phyloP scores from a whole-genome alignment of 2,888 invertebrate species.

The Glaucopsyche alexis region DNA sequence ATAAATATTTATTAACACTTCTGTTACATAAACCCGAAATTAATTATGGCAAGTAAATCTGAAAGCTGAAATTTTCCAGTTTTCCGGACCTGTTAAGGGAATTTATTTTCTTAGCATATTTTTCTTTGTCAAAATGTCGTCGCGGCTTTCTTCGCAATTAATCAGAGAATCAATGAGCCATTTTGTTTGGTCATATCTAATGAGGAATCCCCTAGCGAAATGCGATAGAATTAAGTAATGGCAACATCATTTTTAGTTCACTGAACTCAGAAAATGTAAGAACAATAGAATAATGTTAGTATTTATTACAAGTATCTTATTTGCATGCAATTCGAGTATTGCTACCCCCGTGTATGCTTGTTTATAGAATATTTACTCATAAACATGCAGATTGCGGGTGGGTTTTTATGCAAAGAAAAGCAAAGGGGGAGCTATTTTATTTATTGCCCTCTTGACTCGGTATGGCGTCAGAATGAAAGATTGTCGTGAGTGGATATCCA shows the following conservation, averaged over 20 bases:
- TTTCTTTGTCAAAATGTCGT: slow-evolving; percentile 69
- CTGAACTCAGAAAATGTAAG: slow-evolving; percentile 53
- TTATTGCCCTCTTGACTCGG: slow-evolving; percentile 76
- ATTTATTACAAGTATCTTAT: slow-evolving; percentile 76
- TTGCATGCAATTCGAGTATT: slow-evolving; percentile 77
- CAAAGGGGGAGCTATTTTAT: slow-evolving; percentile 73
- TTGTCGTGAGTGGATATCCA: slow-evolving; percentile 54
- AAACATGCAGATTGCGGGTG: slow-evolving; percentile 80
- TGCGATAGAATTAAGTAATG: slow-evolving; percentile 34
- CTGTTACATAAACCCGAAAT: background rate
- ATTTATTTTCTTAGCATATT: slow-evolving; percentile 43
- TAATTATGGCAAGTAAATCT: slow-evolving; percentile 21
- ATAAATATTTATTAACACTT: background rate
- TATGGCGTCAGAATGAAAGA: slow-evolving; percentile 62
- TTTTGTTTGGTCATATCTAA: slow-evolving; percentile 73
- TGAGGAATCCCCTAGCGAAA: slow-evolving; percentile 69
- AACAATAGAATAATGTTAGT: slow-evolving; percentile 58
- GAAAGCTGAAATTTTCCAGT: slow-evolving; percentile 24
- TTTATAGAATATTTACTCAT: slow-evolving; percentile 79
- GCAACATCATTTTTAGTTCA: slow-evolving; percentile 45
- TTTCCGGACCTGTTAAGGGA: slow-evolving; percentile 35
- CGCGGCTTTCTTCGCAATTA: slow-evolving; percentile 69
- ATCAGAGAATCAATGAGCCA: slow-evolving; percentile 78
- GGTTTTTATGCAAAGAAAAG: slow-evolving; percentile 77
- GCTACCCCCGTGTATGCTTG: slow-evolving; percentile 62